Evolutionary conservation across 37 sponge, comb jelly and placozoan species (phyloP).

Genomic region (Trichoplax adhaerens): DNA sequence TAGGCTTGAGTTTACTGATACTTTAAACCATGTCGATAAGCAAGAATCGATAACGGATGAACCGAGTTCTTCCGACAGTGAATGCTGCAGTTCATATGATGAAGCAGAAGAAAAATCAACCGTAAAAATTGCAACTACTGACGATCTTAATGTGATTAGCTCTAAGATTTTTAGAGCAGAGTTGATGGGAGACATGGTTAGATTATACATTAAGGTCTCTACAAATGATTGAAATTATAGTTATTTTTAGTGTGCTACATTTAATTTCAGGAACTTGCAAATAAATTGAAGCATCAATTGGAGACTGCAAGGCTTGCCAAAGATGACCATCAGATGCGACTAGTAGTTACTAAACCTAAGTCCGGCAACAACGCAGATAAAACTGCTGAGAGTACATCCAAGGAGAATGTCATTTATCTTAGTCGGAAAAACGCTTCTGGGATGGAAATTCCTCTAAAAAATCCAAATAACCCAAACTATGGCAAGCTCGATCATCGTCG

Average conservation of each 20-base stretch:
- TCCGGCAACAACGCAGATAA: no score
- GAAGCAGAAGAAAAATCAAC: not conserved
- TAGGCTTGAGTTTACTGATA: no score
- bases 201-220: not conserved
- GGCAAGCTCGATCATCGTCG: no score
- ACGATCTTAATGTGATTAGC: slow-evolving; percentile 52
- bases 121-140: slow-evolving; percentile 18
- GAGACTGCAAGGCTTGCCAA: not conserved
- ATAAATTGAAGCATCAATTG: slow-evolving; percentile 24
- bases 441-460: no score
- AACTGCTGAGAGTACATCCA: no score
- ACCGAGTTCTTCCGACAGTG: not conserved
- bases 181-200: slow-evolving; percentile 43
- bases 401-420: no score
- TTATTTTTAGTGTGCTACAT: no score
- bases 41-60: not conserved
- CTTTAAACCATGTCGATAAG: not conserved
- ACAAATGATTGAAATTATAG: no score
- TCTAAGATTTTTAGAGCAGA: slow-evolving; percentile 79
- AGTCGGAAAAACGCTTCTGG: no score
- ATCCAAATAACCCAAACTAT: no score
- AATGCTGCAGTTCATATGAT: not conserved
- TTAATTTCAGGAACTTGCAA: not conserved
- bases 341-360: no score
- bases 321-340: no score